phyloP scores from a whole-genome alignment of 1,140 invertebrate species.

The Trichonephila inaurata region DNA sequence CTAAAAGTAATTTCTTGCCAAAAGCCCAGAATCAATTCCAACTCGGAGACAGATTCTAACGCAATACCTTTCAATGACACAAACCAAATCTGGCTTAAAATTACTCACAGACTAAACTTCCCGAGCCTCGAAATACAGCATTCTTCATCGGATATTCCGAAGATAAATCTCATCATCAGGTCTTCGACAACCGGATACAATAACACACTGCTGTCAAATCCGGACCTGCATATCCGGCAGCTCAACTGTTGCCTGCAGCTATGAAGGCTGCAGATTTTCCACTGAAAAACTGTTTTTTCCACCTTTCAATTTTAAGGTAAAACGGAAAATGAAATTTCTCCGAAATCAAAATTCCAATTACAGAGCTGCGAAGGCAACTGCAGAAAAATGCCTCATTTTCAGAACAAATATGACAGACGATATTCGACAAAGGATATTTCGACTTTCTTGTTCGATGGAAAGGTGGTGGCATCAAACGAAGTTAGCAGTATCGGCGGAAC shows the following conservation, averaged over 20 bases:
- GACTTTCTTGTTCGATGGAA: background rate
- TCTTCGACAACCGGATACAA: conserved; percentile 46
- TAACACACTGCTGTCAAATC: conserved; percentile 45
- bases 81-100: background rate
- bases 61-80: background rate
- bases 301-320: background rate
- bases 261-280: background rate
- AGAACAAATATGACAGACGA: conserved; percentile 50
- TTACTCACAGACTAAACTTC: background rate
- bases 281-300: background rate
- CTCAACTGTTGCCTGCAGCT: background rate
- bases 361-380: background rate
- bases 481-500: background rate
- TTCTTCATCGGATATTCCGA: conserved; percentile 21
- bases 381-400: conserved; percentile 39
- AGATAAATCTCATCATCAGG: conserved; percentile 3
- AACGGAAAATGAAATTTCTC: background rate
- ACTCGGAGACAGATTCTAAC: too few species aligned
- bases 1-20: too few species aligned
- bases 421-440: background rate
- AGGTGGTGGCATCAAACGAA: background rate
- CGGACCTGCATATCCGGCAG: conserved; percentile 42
- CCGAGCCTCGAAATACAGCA: background rate
- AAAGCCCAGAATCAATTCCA: too few species aligned
- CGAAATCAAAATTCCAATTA: conserved; percentile 65